Percentiles rank a stretch among this genome's conserved stretches.
Evolutionary conservation across 2,888 invertebrate genomes (phyloP).

Genomic region (Micoletzkya japonica): DNA sequence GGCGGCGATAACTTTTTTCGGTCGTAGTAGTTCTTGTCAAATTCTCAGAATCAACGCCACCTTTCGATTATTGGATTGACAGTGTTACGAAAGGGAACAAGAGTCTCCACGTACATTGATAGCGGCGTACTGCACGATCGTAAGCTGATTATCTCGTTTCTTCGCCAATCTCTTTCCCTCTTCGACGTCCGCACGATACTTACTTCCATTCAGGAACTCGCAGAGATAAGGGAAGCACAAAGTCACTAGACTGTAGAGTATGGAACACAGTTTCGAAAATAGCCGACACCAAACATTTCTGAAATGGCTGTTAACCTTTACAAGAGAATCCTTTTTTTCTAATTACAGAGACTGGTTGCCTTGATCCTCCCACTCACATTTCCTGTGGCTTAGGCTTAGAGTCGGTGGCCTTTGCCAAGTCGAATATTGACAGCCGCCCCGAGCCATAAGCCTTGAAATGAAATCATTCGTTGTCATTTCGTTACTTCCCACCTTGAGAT

Average conservation of each 20-base stretch:
- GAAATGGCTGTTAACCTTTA: background rate
- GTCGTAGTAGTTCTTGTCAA: no score
- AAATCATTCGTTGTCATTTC: background rate
- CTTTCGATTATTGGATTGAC: no score
- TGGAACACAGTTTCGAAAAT: background rate
- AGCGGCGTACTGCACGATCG: background rate
- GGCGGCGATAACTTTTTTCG: no score
- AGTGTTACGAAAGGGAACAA: no score
- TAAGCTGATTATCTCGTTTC: conserved; percentile 11
- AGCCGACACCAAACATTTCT: conserved; percentile 11
- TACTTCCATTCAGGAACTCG: background rate
- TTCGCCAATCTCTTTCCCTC: background rate
- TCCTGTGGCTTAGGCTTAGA: background rate
- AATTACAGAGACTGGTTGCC: background rate
- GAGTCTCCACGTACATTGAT: background rate
- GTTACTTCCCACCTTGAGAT: conserved; percentile 34
- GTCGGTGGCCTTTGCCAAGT: conserved; percentile 33
- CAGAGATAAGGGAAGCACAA: conserved; percentile 18
- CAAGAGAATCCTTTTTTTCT: background rate
- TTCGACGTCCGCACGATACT: background rate
- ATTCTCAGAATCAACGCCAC: no score
- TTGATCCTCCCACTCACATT: conserved; percentile 33
- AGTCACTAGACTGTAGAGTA: conserved; percentile 4
- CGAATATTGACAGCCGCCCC: conserved; percentile 43
- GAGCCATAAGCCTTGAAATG: conserved; percentile 42